Percentiles rank a stretch among this genome's conserved stretches.
Evolutionary conservation across 2,888 invertebrate species (phyloP).

Genomic region (Hipparchia semele): DNA sequence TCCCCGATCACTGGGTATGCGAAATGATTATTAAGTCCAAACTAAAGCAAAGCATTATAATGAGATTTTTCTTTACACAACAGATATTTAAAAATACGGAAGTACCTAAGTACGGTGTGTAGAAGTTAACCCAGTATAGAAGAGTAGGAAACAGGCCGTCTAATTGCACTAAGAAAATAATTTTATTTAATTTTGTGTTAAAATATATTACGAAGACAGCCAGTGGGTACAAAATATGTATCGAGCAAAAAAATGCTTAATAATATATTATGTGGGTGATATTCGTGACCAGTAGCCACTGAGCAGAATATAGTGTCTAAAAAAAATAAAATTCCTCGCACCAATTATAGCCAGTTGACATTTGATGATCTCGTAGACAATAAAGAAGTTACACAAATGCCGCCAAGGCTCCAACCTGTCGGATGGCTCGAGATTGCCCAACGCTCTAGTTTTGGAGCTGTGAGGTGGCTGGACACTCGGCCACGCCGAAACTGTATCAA

Average conservation of each 20-base stretch:
- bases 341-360: slow-evolving; percentile 3
- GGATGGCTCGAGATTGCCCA: slow-evolving; percentile 25
- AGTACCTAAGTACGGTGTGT: too few species aligned
- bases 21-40: too few species aligned
- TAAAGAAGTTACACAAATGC: not conserved
- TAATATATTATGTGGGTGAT: not conserved
- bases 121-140: too few species aligned
- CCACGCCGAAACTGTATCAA: slow-evolving; percentile 24
- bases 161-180: too few species aligned
- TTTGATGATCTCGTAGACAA: slow-evolving; percentile 12
- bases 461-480: slow-evolving; percentile 14
- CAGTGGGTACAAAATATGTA: not conserved
- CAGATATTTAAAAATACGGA: too few species aligned
- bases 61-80: too few species aligned
- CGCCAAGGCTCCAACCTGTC: slow-evolving; percentile 17
- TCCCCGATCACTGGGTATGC: too few species aligned
- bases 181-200: too few species aligned
- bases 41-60: too few species aligned
- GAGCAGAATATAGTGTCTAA: not conserved
- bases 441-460: slow-evolving; percentile 25
- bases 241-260: not conserved
- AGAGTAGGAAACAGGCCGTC: too few species aligned
- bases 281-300: not conserved
- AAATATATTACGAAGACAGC: not conserved
- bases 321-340: not conserved